Evolutionary conservation across 2,797 vertebrate genomes (phyloP).

Genomic region (Syncerus caffer): DNA sequence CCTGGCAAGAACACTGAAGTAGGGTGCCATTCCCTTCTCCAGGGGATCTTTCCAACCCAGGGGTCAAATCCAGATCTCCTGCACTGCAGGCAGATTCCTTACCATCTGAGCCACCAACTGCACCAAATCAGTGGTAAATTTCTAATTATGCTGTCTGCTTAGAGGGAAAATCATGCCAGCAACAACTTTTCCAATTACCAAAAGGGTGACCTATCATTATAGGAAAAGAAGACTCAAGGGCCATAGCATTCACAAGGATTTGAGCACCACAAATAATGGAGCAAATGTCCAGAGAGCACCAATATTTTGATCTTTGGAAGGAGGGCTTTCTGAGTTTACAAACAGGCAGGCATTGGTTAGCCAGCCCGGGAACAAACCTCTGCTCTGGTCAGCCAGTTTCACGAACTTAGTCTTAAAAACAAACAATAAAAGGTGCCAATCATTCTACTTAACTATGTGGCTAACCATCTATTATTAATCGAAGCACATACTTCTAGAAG

Average conservation of each 20-base stretch:
- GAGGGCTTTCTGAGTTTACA: not conserved
- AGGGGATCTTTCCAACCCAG: not conserved
- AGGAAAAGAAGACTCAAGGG: not conserved
- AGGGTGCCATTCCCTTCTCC: not conserved
- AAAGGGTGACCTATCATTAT: not conserved
- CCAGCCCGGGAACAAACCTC: not conserved
- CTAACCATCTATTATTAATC: conserved; percentile 77
- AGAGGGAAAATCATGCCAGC: not conserved
- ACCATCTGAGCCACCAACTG: not conserved
- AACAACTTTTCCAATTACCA: not conserved
- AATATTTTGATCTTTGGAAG: not conserved
- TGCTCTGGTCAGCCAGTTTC: conserved; percentile 29
- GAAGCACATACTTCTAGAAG: conserved; percentile 62
- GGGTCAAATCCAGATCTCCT: not conserved
- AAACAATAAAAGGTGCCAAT: conserved; percentile 66
- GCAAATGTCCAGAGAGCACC: not conserved
- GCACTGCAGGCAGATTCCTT: not conserved
- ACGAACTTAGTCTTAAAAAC: conserved; percentile 64
- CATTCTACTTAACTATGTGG: conserved; percentile 64
- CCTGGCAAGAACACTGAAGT: not conserved
- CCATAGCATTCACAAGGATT: not conserved
- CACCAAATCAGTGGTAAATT: not conserved
- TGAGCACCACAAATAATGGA: not conserved
- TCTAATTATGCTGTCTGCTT: not conserved
- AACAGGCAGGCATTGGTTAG: not conserved